Evolutionary conservation across 2,888 invertebrate species (phyloP).

Genomic region (Macrostomum cliftonense): DNA sequence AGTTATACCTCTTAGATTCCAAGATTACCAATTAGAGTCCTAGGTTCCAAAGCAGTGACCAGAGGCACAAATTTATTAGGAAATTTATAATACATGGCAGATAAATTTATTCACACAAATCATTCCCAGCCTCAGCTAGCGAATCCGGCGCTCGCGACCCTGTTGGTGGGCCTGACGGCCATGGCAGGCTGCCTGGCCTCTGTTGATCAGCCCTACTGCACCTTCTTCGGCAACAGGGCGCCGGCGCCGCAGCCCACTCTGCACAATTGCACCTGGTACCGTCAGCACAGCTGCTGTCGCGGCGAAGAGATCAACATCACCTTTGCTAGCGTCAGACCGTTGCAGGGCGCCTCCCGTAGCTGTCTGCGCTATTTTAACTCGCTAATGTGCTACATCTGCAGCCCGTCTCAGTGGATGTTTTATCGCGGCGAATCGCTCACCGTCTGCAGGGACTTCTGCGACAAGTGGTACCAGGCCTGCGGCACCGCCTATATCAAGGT

Average conservation of each 20-base stretch:
- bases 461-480: conserved; percentile 32
- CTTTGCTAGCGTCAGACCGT: conserved; percentile 34
- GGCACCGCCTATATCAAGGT: conserved; percentile 31
- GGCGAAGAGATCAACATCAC: conserved; percentile 36
- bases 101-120: too few relatives aligned
- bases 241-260: conserved; percentile 31
- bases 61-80: too few relatives aligned
- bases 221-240: conserved; percentile 36
- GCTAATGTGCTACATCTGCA: conserved; percentile 38
- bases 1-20: too few relatives aligned
- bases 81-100: too few relatives aligned
- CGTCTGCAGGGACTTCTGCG: conserved; percentile 35
- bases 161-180: too few relatives aligned
- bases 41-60: too few relatives aligned
- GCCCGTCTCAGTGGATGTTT: conserved; percentile 28
- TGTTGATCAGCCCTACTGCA: conserved; percentile 20
- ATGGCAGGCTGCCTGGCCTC: not conserved
- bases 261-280: conserved; percentile 37
- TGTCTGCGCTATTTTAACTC: conserved; percentile 36
- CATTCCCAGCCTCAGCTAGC: too few relatives aligned
- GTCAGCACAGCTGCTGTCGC: conserved; percentile 33
- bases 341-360: conserved; percentile 30
- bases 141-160: too few relatives aligned
- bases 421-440: conserved; percentile 24
- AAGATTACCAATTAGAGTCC: too few relatives aligned